Evolutionary conservation across 2,888 invertebrate species (phyloP), one percentile per base, ranked within the genome.

Genomic region (Furcula furcula): DNA sequence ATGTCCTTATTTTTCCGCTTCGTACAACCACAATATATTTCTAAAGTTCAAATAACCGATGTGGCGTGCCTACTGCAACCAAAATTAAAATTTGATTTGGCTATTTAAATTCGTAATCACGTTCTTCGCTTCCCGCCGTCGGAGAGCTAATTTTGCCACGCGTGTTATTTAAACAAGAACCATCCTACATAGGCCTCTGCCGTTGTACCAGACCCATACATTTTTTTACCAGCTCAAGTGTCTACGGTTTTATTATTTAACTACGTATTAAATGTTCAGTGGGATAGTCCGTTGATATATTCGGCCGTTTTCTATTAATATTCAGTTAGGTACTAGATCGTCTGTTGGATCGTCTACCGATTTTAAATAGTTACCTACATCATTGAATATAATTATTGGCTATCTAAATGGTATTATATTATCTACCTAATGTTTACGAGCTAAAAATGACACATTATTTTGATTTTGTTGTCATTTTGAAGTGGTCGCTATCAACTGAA

Each of bases 41-140:
- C 6, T n/a, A 3, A 15, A 15, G 14, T 15, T 14, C 36, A 49
- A 41, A 29, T 45, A 58, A 55, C 55, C 55, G 49, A 34, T 52
- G 58, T 56, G n/a, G 45, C 29, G 36, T 42, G 26, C 26, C 36
- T 38, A 60, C 61, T 65, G 68, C 68, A 65, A 61, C 66, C 54
- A 79, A 79, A n/a, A 80, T 82, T 77, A 80, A 81, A 82, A 82
- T 77, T 75, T 80, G 78, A 83, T 82, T 69, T 66, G 79, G 58
- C 65, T 74, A 77, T 82, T 83, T 82, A 79, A 81, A 83, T 83
- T 81, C 80, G 64, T 64, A 65, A 78, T 74, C 82, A 83, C 80
- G 82, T 63, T 59, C 63, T 57, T 48, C 60, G 65, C 50, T 70
- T 70, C 60, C 69, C 66, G 28, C 28, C 28, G 51, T 32, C 55